A percentile compares a stretch with the other conserved stretches of the same genome.
These are phyloP conservation scores for Pelusios castaneus DNA, from an alignment of 2,113 vertebrate genomes.

Conservation along the genomic window DNA sequence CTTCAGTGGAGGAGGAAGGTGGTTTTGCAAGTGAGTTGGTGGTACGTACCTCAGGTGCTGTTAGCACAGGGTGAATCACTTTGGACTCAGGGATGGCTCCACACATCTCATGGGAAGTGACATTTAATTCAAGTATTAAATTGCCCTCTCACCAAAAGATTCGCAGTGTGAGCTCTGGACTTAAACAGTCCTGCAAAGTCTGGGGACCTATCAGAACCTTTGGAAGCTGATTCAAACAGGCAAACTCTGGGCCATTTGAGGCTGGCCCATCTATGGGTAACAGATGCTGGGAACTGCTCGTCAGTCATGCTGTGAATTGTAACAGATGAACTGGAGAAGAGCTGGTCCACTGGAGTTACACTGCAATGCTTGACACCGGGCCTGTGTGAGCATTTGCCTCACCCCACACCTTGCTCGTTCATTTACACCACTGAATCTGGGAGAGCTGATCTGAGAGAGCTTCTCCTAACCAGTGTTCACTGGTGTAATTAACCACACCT, in stretches of 20 bases:
- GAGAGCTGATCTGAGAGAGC: background rate
- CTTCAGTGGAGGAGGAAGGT: fast-evolving
- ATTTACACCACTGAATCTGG: background rate
- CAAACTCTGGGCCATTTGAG: background rate
- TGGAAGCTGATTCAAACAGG: background rate
- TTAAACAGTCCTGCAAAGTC: background rate
- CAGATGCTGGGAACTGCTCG: background rate
- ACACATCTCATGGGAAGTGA: background rate
- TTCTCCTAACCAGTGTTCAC: background rate
- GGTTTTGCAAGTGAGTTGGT: background rate
- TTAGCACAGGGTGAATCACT: background rate
- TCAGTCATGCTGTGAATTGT: background rate
- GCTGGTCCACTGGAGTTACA: no score
- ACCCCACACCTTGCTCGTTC: background rate
- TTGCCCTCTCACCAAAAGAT: background rate
- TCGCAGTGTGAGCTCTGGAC: background rate
- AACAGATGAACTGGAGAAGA: background rate
- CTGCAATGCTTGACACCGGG: background rate
- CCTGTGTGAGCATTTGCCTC: background rate
- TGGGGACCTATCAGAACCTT: background rate
- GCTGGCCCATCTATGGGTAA: background rate
- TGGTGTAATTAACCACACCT: background rate
- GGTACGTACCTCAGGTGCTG: background rate
- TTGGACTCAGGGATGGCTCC: background rate
- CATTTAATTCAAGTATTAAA: background rate